Conservation (phyloP, 2,797 vertebrate species). For the Scleropages formosus region DNA sequence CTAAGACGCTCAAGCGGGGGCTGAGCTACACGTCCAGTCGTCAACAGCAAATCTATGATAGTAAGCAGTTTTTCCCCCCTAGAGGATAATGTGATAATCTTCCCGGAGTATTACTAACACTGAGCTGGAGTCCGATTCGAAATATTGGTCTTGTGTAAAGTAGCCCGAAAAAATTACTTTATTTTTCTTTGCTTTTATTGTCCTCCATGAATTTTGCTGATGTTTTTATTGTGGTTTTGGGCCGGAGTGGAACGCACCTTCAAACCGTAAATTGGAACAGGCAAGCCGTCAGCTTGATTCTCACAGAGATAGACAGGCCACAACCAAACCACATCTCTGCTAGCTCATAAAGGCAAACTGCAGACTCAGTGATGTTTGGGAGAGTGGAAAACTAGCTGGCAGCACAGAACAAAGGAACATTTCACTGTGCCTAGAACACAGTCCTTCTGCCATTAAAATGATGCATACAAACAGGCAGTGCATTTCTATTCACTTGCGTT, state of each 20-base stretch:
- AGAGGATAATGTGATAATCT: not conserved
- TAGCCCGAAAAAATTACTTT: not conserved
- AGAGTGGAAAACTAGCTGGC: not conserved
- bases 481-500: not conserved
- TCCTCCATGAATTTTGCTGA: not conserved
- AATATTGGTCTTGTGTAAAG: not conserved
- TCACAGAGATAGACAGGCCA: not conserved
- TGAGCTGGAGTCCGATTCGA: not conserved
- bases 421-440: not conserved
- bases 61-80: not conserved
- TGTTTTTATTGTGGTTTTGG: not conserved
- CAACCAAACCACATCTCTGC: not conserved
- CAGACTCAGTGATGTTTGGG: not conserved
- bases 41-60: not conserved
- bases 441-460: not conserved
- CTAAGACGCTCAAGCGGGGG: not conserved
- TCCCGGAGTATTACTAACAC: not conserved
- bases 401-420: not conserved
- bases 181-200: not conserved
- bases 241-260: not conserved
- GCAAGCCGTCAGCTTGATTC: not conserved
- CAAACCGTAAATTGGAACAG: constrained; percentile 5
- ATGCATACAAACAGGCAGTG: not conserved
- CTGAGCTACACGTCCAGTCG: not conserved
- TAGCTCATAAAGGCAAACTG: not conserved